These are phyloP conservation scores for Xiphophorus maculatus DNA, from an alignment of 2,113 vertebrate genomes.

Conservation along the genomic window DNA sequence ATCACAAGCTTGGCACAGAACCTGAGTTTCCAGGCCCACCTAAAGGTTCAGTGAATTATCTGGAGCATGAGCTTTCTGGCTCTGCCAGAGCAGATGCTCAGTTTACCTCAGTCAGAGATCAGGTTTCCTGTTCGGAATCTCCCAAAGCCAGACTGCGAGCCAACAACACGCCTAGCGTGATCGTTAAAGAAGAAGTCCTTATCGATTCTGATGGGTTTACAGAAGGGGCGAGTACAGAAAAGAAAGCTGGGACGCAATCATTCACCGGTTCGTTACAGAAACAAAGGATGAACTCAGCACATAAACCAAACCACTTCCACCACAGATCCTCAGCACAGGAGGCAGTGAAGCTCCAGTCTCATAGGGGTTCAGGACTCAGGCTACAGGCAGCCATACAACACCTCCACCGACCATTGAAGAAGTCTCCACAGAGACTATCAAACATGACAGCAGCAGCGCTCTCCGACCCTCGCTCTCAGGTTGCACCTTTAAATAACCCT, in stretches of 20 bases:
- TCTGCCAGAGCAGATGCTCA: slow-evolving; percentile 26
- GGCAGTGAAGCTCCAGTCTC: slow-evolving; percentile 46
- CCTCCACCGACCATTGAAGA: slow-evolving; percentile 58
- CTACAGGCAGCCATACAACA: slow-evolving; percentile 55
- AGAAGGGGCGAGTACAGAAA: slow-evolving; percentile 30
- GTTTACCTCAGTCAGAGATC: slow-evolving; percentile 28
- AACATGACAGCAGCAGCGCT: slow-evolving; percentile 14
- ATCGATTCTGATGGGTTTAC: slow-evolving; percentile 54
- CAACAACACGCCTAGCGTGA: slow-evolving; percentile 27
- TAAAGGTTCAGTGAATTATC: slow-evolving; percentile 8
- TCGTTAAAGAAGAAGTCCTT: slow-evolving; percentile 75
- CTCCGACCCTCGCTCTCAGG: slow-evolving; percentile 44
- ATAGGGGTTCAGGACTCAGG: slow-evolving; percentile 39
- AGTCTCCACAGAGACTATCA: slow-evolving; percentile 18
- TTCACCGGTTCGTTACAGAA: slow-evolving; percentile 40
- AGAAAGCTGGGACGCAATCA: slow-evolving; percentile 16
- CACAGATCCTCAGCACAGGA: slow-evolving; percentile 48
- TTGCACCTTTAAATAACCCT: slow-evolving; percentile 31
- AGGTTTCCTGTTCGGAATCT: slow-evolving; percentile 28
- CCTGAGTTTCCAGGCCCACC: slow-evolving; percentile 9
- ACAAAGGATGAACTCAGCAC: slow-evolving; percentile 32
- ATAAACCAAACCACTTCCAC: slow-evolving; percentile 45
- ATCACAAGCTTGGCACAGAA: slow-evolving; percentile 26
- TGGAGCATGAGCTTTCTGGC: slow-evolving; percentile 6
- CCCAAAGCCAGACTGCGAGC: slow-evolving; percentile 31